phyloP scores from a whole-genome alignment of 23 tunicate species.

The Ascidia mentula region DNA sequence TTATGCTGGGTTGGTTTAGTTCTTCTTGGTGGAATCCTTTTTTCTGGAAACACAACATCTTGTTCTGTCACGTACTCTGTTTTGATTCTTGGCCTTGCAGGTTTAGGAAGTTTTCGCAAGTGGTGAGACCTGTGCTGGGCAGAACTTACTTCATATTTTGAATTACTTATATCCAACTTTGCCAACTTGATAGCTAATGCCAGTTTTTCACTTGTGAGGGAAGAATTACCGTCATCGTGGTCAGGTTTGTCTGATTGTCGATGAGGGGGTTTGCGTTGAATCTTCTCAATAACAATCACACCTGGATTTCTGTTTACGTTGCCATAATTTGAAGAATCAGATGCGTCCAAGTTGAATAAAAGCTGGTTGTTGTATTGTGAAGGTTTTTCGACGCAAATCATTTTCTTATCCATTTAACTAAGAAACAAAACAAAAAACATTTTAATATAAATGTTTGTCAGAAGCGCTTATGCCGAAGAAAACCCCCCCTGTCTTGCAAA shows the following conservation, averaged over 20 bases:
- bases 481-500: no score
- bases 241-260: no score
- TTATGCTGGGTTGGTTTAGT: not conserved
- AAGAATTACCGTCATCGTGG: not conserved
- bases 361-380: conserved; percentile 20
- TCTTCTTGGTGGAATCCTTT: not conserved
- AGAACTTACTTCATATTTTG: not conserved
- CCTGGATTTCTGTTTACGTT: conserved; percentile 10
- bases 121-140: not conserved
- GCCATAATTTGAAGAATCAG: conserved; percentile 5
- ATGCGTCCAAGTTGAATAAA: conserved; percentile 37
- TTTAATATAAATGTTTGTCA: no score
- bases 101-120: not conserved
- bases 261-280: conserved; percentile 3
- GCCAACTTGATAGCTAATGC: conserved; percentile 33
- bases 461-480: no score
- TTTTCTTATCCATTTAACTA: conserved; percentile 12
- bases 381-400: conserved; percentile 32
- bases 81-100: not conserved
- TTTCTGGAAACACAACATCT: not conserved
- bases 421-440: no score
- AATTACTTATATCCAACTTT: conserved; percentile 40
- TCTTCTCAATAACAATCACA: conserved; percentile 32
- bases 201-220: conserved; percentile 10
- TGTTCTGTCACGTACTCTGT: not conserved